A percentile compares a stretch with the other conserved stretches of the same genome.
Evolutionary conservation across 2,888 invertebrate genomes (phyloP).

Genomic region (Autographa gamma): DNA sequence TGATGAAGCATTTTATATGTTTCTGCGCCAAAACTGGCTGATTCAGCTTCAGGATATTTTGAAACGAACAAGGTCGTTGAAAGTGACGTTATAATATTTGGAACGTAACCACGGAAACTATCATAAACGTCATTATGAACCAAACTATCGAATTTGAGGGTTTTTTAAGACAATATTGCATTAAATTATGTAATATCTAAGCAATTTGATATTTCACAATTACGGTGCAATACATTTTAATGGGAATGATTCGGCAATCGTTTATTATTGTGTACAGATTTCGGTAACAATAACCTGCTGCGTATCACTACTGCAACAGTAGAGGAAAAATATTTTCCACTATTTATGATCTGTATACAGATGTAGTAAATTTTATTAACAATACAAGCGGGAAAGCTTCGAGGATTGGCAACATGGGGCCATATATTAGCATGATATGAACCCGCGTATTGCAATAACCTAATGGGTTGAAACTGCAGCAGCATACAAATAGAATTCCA

Average conservation of each 20-base stretch:
- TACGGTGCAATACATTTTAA: conserved; percentile 14
- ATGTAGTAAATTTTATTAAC: conserved; percentile 10
- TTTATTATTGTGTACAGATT: background rate
- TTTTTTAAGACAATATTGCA: conserved; percentile 6
- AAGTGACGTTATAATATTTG: background rate
- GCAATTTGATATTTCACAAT: conserved; percentile 18
- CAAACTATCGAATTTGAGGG: background rate
- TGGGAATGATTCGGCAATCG: conserved; percentile 3
- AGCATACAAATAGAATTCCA: conserved; percentile 54
- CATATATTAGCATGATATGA: conserved; percentile 53
- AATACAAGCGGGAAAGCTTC: conserved; percentile 20
- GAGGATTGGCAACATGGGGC: conserved; percentile 33
- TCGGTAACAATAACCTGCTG: background rate
- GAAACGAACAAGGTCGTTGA: background rate
- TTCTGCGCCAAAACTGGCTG: conserved; percentile 12
- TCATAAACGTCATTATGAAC: background rate
- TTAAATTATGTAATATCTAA: conserved; percentile 10
- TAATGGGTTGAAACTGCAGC: conserved; percentile 49
- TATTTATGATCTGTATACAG: background rate
- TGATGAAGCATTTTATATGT: conserved; percentile 36
- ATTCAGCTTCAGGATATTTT: conserved; percentile 21
- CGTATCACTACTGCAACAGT: background rate
- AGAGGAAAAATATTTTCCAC: background rate
- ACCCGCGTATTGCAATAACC: conserved; percentile 49
- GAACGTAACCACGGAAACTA: conserved; percentile 8